Base-by-base conservation (phyloP, 2,113 vertebrate genomes). In the Ceuthmochares aereus region DNA sequence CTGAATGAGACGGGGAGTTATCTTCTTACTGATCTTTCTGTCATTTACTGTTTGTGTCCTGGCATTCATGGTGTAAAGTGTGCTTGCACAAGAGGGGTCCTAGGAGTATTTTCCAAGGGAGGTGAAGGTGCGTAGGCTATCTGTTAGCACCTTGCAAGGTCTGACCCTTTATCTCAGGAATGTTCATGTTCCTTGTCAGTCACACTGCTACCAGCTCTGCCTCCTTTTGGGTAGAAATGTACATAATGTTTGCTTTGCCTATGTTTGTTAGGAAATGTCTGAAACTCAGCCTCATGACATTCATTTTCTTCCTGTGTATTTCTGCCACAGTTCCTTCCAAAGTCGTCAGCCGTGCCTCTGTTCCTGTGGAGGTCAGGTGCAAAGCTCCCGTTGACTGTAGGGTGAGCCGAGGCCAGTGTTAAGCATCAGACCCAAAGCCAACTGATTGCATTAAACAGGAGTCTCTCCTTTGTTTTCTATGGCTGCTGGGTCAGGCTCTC, bases 11-110 rank as follows among this genome's bases (percentile, higher is more conserved):
- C 95, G 97, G 77, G 26, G 62, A 30, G 63, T 96, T 98, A 97
- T 97, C 97, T 96, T 84, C 63, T 95, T 93, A 92, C 96, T 86
- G 87, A 97, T 97, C 96, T 97, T 94, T 91, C 87, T 97, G 96
- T 97, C 95, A 95, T 92, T 95, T 96, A 78, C 55, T 88, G 87
- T 81, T 96, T 93, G 75, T 90, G 87, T 96, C 95, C 93, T 97
- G 96, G 66, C 91, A 82, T 93, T 95, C 90, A 67, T 54, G 76
- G 97, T 95, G 89, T 45, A 94, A 97, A 97, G 90, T 51, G 64
- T 97, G 96, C 97, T 96, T 97, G 93, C 92, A 78, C 84, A 34
- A 51, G 64, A 36, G 56, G 0, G 0, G 19, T 74, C 21, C 40
- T 51, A 18, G 19, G 47, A 92, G 81, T 43, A n/a, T 93, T 81